Conservation (phyloP, 2,888 invertebrate genomes). For the Linnaemya tessellans region DNA sequence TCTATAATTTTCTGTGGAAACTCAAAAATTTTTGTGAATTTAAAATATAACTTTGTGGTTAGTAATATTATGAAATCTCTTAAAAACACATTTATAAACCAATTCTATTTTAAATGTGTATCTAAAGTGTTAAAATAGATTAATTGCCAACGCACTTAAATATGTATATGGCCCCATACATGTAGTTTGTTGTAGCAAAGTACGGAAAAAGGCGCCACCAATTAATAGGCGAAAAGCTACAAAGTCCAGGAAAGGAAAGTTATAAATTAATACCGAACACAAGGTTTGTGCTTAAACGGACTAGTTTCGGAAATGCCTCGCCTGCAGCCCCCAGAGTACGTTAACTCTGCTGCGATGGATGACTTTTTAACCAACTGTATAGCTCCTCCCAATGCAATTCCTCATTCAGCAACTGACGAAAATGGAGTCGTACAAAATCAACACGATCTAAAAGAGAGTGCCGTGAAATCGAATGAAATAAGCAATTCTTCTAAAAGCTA, state of each 20-base stretch:
- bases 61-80: conserved; percentile 53
- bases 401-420: conserved; percentile 11
- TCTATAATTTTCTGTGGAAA: conserved; percentile 53
- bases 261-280: neutral
- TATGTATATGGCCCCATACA: conserved; percentile 36
- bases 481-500: neutral
- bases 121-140: conserved; percentile 37
- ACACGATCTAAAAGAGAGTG: neutral
- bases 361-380: conserved; percentile 36
- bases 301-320: conserved; percentile 57
- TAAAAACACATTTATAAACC: neutral
- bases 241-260: neutral
- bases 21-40: conserved; percentile 38
- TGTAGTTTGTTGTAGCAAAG: conserved; percentile 27
- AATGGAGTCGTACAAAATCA: neutral
- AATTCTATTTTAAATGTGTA: neutral
- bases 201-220: conserved; percentile 68
- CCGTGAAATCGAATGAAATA: neutral
- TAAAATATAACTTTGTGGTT: conserved; percentile 17
- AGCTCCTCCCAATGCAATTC: conserved; percentile 11
- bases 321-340: conserved; percentile 31
- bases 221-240: neutral
- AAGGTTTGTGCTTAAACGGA: neutral
- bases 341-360: conserved; percentile 39
- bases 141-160: neutral